Percentiles rank a stretch among this genome's conserved stretches.
These are phyloP conservation scores for Strigops habroptila DNA, from an alignment of 2,113 vertebrate genomes.

Conservation along the genomic window DNA sequence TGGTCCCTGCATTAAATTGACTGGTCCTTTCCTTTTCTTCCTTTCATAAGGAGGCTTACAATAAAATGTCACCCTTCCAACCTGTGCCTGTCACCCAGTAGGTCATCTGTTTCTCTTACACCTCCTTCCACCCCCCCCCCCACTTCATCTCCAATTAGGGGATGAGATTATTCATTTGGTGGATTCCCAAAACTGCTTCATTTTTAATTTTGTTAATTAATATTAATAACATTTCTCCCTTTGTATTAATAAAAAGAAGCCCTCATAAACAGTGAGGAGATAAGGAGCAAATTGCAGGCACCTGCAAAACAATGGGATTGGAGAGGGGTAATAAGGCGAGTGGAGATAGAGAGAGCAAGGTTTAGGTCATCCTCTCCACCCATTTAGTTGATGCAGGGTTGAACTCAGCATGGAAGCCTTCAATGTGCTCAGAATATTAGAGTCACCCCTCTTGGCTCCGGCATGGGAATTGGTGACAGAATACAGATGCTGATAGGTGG, in stretches of 20 bases:
- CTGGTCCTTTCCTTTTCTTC: conserved; percentile 94
- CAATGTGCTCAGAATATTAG: conserved; percentile 79
- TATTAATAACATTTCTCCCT: conserved; percentile 80
- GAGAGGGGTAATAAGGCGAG: conserved; percentile 73
- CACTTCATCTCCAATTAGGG: conserved; percentile 83
- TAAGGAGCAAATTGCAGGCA: conserved; percentile 87
- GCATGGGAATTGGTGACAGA: conserved; percentile 81
- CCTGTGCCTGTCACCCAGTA: conserved; percentile 89
- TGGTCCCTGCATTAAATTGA: conserved; percentile 89
- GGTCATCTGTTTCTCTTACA: conserved; percentile 82
- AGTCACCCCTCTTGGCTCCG: conserved; percentile 80
- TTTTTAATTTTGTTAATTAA: conserved; percentile 81
- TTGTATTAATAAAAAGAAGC: conserved; percentile 76
- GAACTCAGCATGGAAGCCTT: conserved; percentile 74
- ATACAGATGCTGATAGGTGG: conserved; percentile 91
- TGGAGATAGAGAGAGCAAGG: conserved; percentile 65
- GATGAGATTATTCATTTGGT: conserved; percentile 78
- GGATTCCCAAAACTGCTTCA: conserved; percentile 74
- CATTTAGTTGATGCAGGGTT: conserved; percentile 73
- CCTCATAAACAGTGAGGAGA: conserved; percentile 76
- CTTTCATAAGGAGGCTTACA: conserved; percentile 91
- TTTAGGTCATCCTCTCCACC: conserved; percentile 72
- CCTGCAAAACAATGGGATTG: conserved; percentile 81
- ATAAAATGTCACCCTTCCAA: conserved; percentile 96
- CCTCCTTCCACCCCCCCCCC: conserved; percentile 40